Conservation (phyloP, 2,113 vertebrate genomes). For the Nothocercus julius region DNA sequence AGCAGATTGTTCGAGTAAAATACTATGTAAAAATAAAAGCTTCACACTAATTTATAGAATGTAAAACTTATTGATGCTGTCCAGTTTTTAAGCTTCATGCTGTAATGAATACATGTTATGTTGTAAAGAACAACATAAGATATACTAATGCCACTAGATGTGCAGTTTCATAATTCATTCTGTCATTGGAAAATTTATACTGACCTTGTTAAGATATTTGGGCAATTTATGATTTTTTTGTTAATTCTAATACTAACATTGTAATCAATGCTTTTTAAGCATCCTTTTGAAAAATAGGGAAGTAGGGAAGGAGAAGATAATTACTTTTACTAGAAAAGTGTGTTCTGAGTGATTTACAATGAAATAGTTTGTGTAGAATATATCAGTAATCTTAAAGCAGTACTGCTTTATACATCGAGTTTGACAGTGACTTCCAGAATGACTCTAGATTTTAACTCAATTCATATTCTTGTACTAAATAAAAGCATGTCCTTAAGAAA, state of each 20-base stretch:
- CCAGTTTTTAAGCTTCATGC: neutral
- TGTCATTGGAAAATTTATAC: neutral
- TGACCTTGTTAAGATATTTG: neutral
- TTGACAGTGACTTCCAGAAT: neutral
- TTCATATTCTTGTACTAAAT: neutral
- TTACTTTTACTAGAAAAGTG: no score
- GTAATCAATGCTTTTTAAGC: neutral
- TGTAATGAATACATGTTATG: neutral
- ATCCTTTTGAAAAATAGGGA: neutral
- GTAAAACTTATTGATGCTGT: neutral
- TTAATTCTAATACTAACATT: neutral
- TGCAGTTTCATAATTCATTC: neutral
- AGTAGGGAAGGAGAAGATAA: neutral
- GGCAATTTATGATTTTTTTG: neutral
- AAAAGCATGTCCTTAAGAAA: slow-evolving; percentile 3
- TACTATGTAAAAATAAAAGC: neutral
- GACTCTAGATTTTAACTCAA: neutral
- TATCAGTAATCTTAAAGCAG: neutral
- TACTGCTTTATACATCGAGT: neutral
- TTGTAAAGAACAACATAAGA: neutral
- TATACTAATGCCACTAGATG: no score
- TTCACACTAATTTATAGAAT: neutral
- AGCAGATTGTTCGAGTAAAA: neutral
- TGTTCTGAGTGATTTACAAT: neutral
- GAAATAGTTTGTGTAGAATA: neutral